Evolutionary conservation across 2,113 vertebrate genomes (phyloP).

Genomic region (Vireo altiloquus): DNA sequence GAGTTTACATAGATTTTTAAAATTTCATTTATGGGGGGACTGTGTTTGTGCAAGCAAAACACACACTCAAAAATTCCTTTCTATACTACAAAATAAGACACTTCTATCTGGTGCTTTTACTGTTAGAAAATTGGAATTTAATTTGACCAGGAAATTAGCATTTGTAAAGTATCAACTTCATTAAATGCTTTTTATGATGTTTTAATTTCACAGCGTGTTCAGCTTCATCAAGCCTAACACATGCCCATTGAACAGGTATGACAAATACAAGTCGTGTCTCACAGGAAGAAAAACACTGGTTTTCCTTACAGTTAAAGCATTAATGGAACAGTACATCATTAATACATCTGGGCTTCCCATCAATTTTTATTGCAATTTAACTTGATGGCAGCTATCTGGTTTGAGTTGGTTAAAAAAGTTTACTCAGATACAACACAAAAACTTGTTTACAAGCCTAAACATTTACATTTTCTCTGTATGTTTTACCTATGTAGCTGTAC

Average conservation of each 20-base stretch:
- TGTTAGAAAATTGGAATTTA: conserved; percentile 35
- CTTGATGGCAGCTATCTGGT: not conserved
- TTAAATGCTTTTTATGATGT: conserved; percentile 14
- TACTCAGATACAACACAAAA: not conserved
- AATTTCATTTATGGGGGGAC: not conserved
- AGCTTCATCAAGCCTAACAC: not conserved
- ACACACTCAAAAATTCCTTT: not conserved
- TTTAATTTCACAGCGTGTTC: not conserved
- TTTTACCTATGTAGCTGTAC: not conserved
- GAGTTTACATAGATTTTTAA: not conserved
- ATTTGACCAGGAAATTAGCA: conserved; percentile 40
- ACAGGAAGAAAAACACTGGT: not conserved
- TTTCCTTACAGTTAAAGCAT: not conserved
- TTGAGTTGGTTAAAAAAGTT: not conserved
- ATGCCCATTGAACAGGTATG: not conserved
- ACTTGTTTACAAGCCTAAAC: not conserved
- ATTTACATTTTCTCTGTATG: not conserved
- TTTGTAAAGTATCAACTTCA: conserved; percentile 30
- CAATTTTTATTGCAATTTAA: not conserved
- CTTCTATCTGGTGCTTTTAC: not conserved
- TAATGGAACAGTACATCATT: not conserved
- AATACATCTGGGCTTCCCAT: not conserved
- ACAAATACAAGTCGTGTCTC: not conserved
- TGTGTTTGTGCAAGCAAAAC: not conserved
- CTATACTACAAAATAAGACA: not conserved